Conservation (phyloP, 1,140 invertebrate species). For the Drosophila watanabei region DNA sequence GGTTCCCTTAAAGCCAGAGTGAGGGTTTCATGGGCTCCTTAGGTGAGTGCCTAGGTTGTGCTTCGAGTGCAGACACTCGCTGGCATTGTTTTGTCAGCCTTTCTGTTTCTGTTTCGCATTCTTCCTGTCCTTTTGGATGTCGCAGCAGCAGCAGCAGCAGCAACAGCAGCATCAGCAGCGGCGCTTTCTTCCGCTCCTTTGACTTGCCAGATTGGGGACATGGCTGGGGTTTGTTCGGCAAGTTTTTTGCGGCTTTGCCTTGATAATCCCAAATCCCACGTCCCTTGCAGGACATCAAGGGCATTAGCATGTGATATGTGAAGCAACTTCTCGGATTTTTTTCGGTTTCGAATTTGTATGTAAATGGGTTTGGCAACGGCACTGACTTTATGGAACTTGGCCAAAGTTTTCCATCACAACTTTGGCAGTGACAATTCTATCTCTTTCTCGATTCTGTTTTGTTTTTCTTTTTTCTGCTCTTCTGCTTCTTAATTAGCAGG, state of each 20-base stretch:
- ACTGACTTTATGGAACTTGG: slow-evolving; percentile 20
- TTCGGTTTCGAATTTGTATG: slow-evolving; percentile 28
- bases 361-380: slow-evolving; percentile 21
- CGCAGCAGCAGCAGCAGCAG: background rate
- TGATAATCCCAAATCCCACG: slow-evolving; percentile 49
- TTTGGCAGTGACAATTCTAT: slow-evolving; percentile 3
- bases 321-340: slow-evolving; percentile 28
- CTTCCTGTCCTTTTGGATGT: background rate
- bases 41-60: background rate
- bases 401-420: slow-evolving; percentile 7
- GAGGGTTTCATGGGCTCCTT: background rate
- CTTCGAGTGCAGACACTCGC: background rate
- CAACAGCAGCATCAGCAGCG: background rate
- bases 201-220: slow-evolving; percentile 43
- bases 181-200: slow-evolving; percentile 34
- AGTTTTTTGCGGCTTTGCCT: slow-evolving; percentile 57
- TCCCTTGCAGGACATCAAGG: slow-evolving; percentile 39
- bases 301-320: slow-evolving; percentile 54
- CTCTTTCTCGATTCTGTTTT: too few relatives aligned
- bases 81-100: slow-evolving; percentile 31
- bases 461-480: background rate
- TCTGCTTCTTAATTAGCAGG: slow-evolving; percentile 26
- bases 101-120: slow-evolving; percentile 21
- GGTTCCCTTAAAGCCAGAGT: too few relatives aligned
- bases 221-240: slow-evolving; percentile 33